Base-by-base conservation (phyloP, 2,113 vertebrate species). In the Urocitellus parryii region DNA sequence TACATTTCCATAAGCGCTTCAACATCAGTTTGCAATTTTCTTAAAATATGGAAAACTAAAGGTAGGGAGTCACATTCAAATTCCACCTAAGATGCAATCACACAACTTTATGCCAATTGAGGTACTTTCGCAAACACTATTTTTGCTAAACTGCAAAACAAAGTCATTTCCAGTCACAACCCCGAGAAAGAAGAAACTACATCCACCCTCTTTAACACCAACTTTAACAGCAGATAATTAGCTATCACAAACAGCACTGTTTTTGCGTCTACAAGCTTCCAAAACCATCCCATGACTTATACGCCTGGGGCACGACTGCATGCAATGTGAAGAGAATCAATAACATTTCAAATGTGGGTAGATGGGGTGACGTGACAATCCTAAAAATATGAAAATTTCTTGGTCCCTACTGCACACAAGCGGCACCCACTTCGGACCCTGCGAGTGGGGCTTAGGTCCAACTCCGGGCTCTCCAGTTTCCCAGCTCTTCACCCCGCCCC, bases 401-500 rank as follows among this genome's bases (percentile, higher is more conserved):
- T 34, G 74, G 72, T 56, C 80, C 67, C 89, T n/a, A 70, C 5
- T n/a, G 37, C 48, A 79, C 68, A 56, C 77, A 22, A 82, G 37
- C 3, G 89, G 78, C 85, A 67, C 68, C 83, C 78, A 20, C 63
- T 37, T 24, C 37, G 27, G 86, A 93, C 67, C 76, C 39, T 85
- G 34, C 91, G 39, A 67, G 34, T 13, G 39, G 70, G 96, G 95
- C 81, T 56, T 86, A 29, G 88, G 51, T 91, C 86, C 81, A 53
- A 95, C 63, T 94, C 85, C 73, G 68, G 42, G 81, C 91, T 58
- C 82, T 61, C 82, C 39, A 0, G 82, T 70, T 90, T 34, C 85
- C 82, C 85, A 77, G 96, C 37, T 90, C 82, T 42, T 56, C 96
- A 76, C 94, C 90, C 97, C 86, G 91, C 94, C 95, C 86, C 94